phyloP scores from a whole-genome alignment of 2,888 invertebrate genomes.

The Leucoptera coffeella region DNA sequence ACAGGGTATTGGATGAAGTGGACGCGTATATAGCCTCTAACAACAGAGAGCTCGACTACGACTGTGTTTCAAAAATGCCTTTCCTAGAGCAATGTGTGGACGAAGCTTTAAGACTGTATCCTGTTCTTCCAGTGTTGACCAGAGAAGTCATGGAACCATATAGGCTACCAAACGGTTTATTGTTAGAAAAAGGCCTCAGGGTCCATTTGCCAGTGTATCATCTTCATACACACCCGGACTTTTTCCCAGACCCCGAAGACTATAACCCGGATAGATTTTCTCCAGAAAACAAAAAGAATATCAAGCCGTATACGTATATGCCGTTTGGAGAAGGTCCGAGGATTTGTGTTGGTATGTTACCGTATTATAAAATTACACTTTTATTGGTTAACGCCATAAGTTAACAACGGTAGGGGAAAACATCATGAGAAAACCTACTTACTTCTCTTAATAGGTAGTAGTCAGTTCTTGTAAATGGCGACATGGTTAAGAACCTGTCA shows the following conservation, averaged over 20 bases:
- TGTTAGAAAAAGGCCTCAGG: constrained; percentile 4
- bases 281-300: too few species aligned
- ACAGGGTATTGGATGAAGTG: constrained; percentile 12
- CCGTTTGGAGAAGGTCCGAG: too few species aligned
- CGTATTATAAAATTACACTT: too few species aligned
- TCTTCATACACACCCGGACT: constrained; percentile 6
- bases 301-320: too few species aligned
- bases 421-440: too few species aligned
- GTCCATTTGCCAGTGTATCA: constrained; percentile 3
- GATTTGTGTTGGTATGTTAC: constrained; percentile 7
- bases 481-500: too few species aligned
- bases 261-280: constrained; percentile 7
- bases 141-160: constrained; percentile 3
- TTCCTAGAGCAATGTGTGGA: constrained; percentile 4
- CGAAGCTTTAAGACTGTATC: constrained; percentile 3
- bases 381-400: too few species aligned
- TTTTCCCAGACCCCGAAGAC: constrained; percentile 5
- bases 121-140: constrained; percentile 1
- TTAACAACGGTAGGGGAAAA: too few species aligned
- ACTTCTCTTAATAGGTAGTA: too few species aligned
- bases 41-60: constrained; percentile 11
- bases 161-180: constrained; percentile 1
- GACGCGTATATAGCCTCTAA: constrained; percentile 6
- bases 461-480: too few species aligned
- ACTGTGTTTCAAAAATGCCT: constrained; percentile 9